These are phyloP conservation scores for Scortum barcoo DNA, from an alignment of 2,113 vertebrate genomes.

Conservation along the genomic window DNA sequence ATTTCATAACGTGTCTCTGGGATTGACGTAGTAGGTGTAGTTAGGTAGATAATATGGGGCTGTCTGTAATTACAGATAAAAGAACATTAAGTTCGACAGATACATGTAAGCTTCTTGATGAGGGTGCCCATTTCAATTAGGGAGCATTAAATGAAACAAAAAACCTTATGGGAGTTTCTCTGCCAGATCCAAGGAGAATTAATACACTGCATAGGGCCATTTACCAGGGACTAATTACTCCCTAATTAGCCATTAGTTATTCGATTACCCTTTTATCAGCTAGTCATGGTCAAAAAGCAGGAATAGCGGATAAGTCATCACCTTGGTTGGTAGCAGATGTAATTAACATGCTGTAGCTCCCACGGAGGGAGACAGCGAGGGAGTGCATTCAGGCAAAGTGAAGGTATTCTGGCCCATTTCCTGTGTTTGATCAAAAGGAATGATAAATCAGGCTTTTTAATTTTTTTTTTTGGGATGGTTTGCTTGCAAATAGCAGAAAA, in stretches of 20 bases:
- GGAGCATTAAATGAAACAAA: conserved; percentile 81
- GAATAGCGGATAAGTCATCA: conserved; percentile 81
- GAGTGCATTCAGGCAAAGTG: conserved; percentile 47
- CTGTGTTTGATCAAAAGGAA: conserved; percentile 65
- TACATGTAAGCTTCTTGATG: conserved; percentile 81
- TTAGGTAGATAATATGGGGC: conserved; percentile 67
- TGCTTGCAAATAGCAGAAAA: conserved; percentile 47
- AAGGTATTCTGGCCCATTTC: conserved; percentile 64
- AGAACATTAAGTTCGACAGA: conserved; percentile 80
- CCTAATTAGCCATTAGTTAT: conserved; percentile 88
- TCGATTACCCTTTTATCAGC: conserved; percentile 86
- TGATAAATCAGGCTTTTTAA: conserved; percentile 49
- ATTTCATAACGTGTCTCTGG: conserved; percentile 64
- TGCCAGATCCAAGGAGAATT: conserved; percentile 82
- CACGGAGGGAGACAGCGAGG: conserved; percentile 48
- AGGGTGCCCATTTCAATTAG: conserved; percentile 86
- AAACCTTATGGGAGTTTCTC: conserved; percentile 80
- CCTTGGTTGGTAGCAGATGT: conserved; percentile 79
- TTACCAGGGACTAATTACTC: conserved; percentile 83
- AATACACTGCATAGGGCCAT: conserved; percentile 81
- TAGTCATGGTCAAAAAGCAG: conserved; percentile 84
- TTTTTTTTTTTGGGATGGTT: conserved; percentile 26
- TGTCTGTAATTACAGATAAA: conserved; percentile 81
- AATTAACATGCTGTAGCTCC: conserved; percentile 71
- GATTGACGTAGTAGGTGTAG: conserved; percentile 51